phyloP scores from a whole-genome alignment of 2,888 invertebrate genomes.

The Salpingus planirostris region DNA sequence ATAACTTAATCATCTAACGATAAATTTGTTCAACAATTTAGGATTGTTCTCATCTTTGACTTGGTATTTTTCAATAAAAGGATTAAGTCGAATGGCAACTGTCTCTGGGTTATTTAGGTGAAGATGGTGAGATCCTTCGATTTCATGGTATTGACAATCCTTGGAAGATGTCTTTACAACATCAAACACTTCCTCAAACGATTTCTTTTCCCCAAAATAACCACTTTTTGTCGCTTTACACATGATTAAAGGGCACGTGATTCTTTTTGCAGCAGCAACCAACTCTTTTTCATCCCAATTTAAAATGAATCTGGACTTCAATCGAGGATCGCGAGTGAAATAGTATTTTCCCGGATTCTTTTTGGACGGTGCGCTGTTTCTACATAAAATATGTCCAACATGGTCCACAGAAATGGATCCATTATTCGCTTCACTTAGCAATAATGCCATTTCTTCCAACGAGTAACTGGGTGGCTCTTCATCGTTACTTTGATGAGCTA shows the following conservation, averaged over 20 bases:
- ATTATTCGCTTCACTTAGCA: slow-evolving; percentile 46
- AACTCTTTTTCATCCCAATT: slow-evolving; percentile 48
- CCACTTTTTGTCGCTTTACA: slow-evolving; percentile 47
- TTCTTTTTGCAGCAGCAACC: slow-evolving; percentile 46
- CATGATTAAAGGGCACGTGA: slow-evolving; percentile 56
- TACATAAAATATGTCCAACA: slow-evolving; percentile 46
- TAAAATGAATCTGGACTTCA: slow-evolving; percentile 47
- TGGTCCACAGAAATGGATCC: slow-evolving; percentile 50
- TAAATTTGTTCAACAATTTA: too few species aligned
- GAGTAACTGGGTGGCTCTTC: slow-evolving; percentile 54
- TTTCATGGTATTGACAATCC: slow-evolving; percentile 50
- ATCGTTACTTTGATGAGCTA: slow-evolving; percentile 28
- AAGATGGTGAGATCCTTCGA: slow-evolving; percentile 64
- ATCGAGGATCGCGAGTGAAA: slow-evolving; percentile 56
- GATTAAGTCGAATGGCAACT: slow-evolving; percentile 36
- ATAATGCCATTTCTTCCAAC: slow-evolving; percentile 51
- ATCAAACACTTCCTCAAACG: slow-evolving; percentile 48
- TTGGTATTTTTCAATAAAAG: slow-evolving; percentile 27
- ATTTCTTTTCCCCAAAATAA: slow-evolving; percentile 47
- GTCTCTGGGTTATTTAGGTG: slow-evolving; percentile 63
- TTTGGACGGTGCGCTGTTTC: slow-evolving; percentile 49
- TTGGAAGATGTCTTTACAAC: slow-evolving; percentile 46
- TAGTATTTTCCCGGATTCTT: slow-evolving; percentile 51
- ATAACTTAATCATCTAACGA: too few species aligned
- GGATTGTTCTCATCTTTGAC: too few species aligned